Conservation (phyloP, 92 coral and sea anemone genomes). For the Zoanthus gigantus region DNA sequence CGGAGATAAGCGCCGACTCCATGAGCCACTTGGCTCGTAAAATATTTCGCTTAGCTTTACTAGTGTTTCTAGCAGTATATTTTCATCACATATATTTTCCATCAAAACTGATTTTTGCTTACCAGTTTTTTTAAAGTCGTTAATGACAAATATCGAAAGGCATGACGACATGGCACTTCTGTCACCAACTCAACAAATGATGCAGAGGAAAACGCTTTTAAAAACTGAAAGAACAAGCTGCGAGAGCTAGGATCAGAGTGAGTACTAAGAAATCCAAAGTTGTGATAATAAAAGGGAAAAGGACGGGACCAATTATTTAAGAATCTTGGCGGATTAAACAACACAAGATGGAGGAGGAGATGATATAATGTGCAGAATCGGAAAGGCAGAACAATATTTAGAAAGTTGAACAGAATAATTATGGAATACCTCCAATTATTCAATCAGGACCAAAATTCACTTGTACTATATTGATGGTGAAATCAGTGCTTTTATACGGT, state of each 20-base stretch:
- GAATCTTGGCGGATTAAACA: conserved; percentile 10
- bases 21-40: too few relatives aligned
- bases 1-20: too few relatives aligned
- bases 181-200: not conserved
- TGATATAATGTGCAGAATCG: conserved; percentile 14
- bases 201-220: conserved; percentile 6
- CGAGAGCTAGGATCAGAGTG: not conserved
- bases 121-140: too few relatives aligned
- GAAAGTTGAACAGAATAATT: conserved; percentile 3
- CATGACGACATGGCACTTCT: too few relatives aligned
- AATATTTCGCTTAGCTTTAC: too few relatives aligned
- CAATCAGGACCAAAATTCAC: not conserved
- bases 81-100: not conserved
- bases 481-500: too few relatives aligned
- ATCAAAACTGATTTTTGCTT: too few relatives aligned
- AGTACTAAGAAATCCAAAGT: conserved; percentile 1
- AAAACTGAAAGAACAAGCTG: conserved; percentile 14
- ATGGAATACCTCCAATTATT: conserved; percentile 3
- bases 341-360: not conserved
- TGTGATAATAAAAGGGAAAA: not conserved
- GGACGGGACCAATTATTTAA: not conserved
- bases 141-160: too few relatives aligned
- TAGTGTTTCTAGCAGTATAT: too few relatives aligned
- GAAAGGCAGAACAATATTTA: conserved; percentile 1
- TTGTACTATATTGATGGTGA: not conserved